Base-by-base conservation (phyloP, 2,113 vertebrate species). In the Lophochroa leadbeateri region DNA sequence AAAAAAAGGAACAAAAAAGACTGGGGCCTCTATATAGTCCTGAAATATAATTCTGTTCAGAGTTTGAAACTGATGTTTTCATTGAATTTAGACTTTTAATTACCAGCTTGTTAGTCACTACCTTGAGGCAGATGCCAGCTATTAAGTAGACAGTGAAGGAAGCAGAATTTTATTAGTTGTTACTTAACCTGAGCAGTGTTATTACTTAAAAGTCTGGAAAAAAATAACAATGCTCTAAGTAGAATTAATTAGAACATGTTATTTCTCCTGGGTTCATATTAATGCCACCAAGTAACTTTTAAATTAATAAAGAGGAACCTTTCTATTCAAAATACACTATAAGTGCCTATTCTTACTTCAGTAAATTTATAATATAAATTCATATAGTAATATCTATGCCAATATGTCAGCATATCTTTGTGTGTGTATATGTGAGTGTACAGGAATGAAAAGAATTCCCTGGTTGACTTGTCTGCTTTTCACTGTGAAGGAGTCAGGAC, bases 171-270 rank as follows among this genome's bases (percentile, higher is more conserved):
- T 97, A 86, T 87, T 94, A 70, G 57, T 55, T 82, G 80, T 81
- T 96, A 86, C 49, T 97, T 96, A 94, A 91, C 84, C 49, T 93
- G 47, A 97, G n/a, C 33, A 95, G 47, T 92, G 71, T n/a, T 93
- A 78, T 78, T 94, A 79, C 70, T 96, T 88, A 83, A 80, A 96
- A 89, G 28, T 46, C 35, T 88, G 13, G 21, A 17, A 35, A 76
- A 86, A 86, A 77, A 71, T 50, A 92, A 44, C 27, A 97, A 47
- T 95, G 64, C 10, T 11, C 28, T 92, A 86, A 88, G 80, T 90
- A 41, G 15, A 90, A 96, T 96, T 96, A 92, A 96, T 72, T 94
- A 64, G 76, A 95, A 92, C 46, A 57, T 23, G 43, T 37, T 97
- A 67, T 93, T 81, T 93, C 21, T 57, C 70, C 87, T 94, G 55